Conservation (phyloP, 2,888 invertebrate genomes). For the Margaritifera margaritifera region DNA sequence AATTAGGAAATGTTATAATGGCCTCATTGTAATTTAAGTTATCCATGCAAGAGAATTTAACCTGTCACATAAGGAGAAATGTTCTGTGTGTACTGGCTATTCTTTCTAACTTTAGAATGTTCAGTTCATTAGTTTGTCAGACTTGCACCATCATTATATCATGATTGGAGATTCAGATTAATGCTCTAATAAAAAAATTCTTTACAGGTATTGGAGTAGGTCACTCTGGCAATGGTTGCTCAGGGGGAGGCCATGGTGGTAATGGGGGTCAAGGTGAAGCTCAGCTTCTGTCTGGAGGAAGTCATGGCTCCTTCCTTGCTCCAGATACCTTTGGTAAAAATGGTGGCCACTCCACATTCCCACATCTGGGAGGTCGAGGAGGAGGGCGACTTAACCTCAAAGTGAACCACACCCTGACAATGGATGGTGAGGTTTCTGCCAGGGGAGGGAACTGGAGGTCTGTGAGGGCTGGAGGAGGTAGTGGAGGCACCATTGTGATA, state of each 20-base stretch:
- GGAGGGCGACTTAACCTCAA: conserved; percentile 49
- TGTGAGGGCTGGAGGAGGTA: conserved; percentile 55
- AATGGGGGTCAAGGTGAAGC: conserved; percentile 56
- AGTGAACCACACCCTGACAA: conserved; percentile 46
- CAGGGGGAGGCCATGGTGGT: conserved; percentile 59
- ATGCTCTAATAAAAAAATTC: too few species aligned
- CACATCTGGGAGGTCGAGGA: conserved; percentile 48
- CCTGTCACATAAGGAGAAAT: too few species aligned
- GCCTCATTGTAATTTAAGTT: too few species aligned
- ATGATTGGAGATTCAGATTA: too few species aligned
- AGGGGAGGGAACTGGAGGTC: conserved; percentile 52
- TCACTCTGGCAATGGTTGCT: conserved; percentile 27
- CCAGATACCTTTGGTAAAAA: conserved; percentile 54
- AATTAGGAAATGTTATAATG: too few species aligned
- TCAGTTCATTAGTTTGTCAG: too few species aligned
- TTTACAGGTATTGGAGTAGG: too few species aligned
- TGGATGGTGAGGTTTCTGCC: conserved; percentile 14
- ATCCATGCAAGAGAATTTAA: too few species aligned
- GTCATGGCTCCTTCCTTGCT: conserved; percentile 48
- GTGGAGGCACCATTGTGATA: conserved; percentile 54
- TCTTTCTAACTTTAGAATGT: too few species aligned
- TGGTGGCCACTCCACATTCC: conserved; percentile 55
- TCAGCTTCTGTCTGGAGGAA: conserved; percentile 31
- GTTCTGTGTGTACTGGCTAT: too few species aligned
- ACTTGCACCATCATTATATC: background rate